Conservation (phyloP, 1,140 invertebrate species). For the Platorchestia sp. region DNA sequence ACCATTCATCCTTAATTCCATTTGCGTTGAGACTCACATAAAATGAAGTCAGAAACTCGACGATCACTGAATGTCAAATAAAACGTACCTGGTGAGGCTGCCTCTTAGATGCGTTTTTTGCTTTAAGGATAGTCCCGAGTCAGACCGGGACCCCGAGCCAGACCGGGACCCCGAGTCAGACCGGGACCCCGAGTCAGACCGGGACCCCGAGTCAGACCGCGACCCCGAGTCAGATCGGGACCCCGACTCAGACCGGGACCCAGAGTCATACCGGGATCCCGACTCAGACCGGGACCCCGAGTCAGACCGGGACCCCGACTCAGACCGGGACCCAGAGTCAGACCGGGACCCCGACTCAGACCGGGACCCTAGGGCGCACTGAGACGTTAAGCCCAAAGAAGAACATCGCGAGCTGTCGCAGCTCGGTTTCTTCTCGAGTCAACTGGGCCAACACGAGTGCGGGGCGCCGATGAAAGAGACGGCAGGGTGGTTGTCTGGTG, state of each 20-base stretch:
- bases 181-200: too few relatives aligned
- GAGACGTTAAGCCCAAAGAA: background rate
- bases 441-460: slow-evolving; percentile 18
- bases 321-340: background rate
- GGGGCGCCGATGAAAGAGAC: background rate
- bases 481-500: background rate
- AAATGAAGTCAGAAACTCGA: background rate
- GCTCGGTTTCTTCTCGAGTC: slow-evolving; percentile 13
- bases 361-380: background rate
- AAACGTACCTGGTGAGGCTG: background rate
- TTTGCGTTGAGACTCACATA: background rate
- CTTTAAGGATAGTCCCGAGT: background rate
- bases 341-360: background rate
- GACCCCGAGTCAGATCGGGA: too few relatives aligned
- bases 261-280: too few relatives aligned
- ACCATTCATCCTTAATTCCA: background rate
- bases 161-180: background rate
- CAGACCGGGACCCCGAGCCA: background rate
- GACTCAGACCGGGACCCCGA: background rate
- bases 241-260: too few relatives aligned
- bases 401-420: background rate
- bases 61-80: too few relatives aligned
- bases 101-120: background rate
- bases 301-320: background rate
- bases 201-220: too few relatives aligned